A percentile compares a stretch with the other conserved stretches of the same genome.
Evolutionary conservation across 2,797 vertebrate species (phyloP).

Genomic region (Halcyon smyrnensis): DNA sequence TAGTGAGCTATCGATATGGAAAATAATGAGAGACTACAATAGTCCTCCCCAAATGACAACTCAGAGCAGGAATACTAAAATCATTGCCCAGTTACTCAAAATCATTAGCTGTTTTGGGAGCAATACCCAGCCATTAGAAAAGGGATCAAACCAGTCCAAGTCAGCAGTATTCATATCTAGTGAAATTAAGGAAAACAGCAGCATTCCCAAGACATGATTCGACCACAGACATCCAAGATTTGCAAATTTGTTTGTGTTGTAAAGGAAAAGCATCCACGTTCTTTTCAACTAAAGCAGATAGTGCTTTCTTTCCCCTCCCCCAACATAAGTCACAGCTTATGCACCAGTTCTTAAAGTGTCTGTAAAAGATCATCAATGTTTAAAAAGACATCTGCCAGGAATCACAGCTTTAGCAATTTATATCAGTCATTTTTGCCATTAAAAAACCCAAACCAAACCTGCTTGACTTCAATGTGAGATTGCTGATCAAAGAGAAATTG

Average conservation of each 20-base stretch:
- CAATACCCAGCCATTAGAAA: neutral
- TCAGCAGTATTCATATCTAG: neutral
- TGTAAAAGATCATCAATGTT: slow-evolving; percentile 29
- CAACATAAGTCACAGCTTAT: neutral
- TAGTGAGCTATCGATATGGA: neutral
- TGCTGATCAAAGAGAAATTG: slow-evolving; percentile 35
- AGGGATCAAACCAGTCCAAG: neutral
- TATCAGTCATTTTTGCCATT: neutral
- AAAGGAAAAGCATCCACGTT: slow-evolving; percentile 33
- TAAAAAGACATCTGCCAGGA: slow-evolving; percentile 17
- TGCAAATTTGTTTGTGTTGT: neutral
- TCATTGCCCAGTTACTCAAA: neutral
- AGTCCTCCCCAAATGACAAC: neutral
- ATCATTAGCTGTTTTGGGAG: slow-evolving; percentile 7
- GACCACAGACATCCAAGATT: neutral
- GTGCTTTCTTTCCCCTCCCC: neutral
- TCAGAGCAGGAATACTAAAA: neutral
- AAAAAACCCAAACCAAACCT: neutral
- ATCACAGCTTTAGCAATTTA: slow-evolving; percentile 26
- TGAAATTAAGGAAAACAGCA: neutral
- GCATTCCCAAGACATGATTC: neutral
- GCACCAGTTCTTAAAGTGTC: neutral
- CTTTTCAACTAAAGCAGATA: slow-evolving; percentile 8
- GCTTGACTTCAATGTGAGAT: neutral
- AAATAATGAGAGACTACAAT: neutral